A percentile compares a stretch with the other conserved stretches of the same genome.
These are phyloP conservation scores for Ctenopoma multispine DNA, from an alignment of 2,797 vertebrate genomes.

Conservation along the genomic window DNA sequence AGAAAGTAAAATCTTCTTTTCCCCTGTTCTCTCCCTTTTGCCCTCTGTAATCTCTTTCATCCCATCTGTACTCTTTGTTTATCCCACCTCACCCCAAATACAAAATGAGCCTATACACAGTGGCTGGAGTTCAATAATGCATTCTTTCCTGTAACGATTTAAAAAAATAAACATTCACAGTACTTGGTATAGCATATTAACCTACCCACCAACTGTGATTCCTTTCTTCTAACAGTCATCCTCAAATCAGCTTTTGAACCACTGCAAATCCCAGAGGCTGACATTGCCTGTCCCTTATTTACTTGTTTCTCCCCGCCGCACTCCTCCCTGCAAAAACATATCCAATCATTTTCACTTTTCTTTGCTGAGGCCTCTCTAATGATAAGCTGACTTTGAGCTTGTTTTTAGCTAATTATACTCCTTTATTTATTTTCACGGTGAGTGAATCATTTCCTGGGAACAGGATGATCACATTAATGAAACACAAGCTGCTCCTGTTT, in stretches of 20 bases:
- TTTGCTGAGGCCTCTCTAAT: slow-evolving; percentile 20
- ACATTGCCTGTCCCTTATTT: slow-evolving; percentile 48
- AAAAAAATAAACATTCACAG: slow-evolving; percentile 5
- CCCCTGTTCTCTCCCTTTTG: slow-evolving; percentile 16
- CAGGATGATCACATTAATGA: slow-evolving; percentile 43
- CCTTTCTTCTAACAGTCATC: slow-evolving; percentile 32
- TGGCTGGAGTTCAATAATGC: slow-evolving; percentile 43
- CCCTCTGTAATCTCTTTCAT: slow-evolving; percentile 63
- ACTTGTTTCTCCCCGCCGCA: slow-evolving; percentile 4
- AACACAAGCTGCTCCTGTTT: slow-evolving; percentile 40
- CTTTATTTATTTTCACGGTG: slow-evolving; percentile 49
- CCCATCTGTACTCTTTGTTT: slow-evolving; percentile 26
- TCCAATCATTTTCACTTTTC: slow-evolving; percentile 37
- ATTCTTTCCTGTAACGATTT: slow-evolving; percentile 28
- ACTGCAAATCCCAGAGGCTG: slow-evolving; percentile 34
- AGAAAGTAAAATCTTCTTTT: slow-evolving; percentile 19
- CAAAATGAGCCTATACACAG: slow-evolving; percentile 11
- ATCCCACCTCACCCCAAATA: slow-evolving; percentile 24
- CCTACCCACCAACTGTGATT: slow-evolving; percentile 23
- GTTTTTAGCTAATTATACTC: slow-evolving; percentile 52
- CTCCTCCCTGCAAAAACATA: slow-evolving; percentile 30
- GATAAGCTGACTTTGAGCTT: slow-evolving; percentile 44
- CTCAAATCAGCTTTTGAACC: slow-evolving; percentile 38
- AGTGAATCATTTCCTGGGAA: slow-evolving; percentile 54
- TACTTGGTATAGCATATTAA: slow-evolving; percentile 20